phyloP scores from a whole-genome alignment of 2,797 vertebrate genomes.

The Lutjanus campechanus region DNA sequence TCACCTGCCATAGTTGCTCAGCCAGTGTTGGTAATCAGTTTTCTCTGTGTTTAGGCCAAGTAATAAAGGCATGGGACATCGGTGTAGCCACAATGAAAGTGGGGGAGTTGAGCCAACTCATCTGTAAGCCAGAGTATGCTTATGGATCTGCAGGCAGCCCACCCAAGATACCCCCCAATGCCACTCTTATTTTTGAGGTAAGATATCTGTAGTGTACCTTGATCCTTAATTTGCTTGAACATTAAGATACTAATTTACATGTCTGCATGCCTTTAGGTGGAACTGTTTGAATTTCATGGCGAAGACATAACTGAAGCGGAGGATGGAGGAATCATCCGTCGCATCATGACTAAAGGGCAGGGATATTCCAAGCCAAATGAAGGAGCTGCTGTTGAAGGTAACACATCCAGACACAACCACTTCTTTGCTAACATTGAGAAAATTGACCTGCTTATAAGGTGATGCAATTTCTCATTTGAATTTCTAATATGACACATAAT shows the following conservation, averaged over 20 bases:
- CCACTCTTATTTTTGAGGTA: conserved; percentile 96
- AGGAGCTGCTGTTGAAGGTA: conserved; percentile 93
- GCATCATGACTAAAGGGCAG: conserved; percentile 92
- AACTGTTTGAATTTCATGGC: conserved; percentile 95
- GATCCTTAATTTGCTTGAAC: neutral
- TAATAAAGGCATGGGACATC: conserved; percentile 98
- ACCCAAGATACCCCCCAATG: conserved; percentile 94
- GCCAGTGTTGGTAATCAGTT: neutral
- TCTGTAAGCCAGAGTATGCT: conserved; percentile 95
- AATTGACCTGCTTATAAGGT: neutral
- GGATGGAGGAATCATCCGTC: conserved; percentile 94
- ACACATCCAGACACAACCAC: conserved; percentile 12
- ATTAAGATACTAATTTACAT: neutral
- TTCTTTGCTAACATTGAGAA: neutral
- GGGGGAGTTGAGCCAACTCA: conserved; percentile 93
- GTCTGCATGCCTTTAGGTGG: conserved; percentile 85
- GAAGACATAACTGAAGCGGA: conserved; percentile 95
- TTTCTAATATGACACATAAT: neutral
- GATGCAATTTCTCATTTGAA: neutral
- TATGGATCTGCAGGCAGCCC: conserved; percentile 96
- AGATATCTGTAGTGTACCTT: conserved; percentile 11
- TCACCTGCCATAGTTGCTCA: neutral
- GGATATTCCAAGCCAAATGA: conserved; percentile 96
- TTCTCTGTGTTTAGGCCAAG: conserved; percentile 87
- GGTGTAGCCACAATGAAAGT: conserved; percentile 95